Evolutionary conservation across 2,113 vertebrate genomes (phyloP).

Genomic region (Tapirus terrestris): DNA sequence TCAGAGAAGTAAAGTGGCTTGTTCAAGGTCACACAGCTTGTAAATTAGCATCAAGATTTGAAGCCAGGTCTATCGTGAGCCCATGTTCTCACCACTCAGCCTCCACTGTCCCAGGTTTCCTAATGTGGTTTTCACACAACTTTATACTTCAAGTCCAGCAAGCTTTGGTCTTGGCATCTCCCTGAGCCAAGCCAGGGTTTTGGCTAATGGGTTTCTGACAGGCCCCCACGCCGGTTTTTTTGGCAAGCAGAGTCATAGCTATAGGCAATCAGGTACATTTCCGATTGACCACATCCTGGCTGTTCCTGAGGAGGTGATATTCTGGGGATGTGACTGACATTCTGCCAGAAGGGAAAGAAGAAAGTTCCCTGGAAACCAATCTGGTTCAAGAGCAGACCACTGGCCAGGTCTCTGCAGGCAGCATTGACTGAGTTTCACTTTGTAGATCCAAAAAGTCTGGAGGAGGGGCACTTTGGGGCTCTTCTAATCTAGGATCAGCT

Average conservation of each 20-base stretch:
- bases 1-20: not conserved
- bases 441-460: not conserved
- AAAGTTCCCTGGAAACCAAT: slow-evolving; percentile 45
- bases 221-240: not conserved
- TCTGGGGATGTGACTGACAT: slow-evolving; percentile 34
- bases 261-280: not conserved
- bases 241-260: not conserved
- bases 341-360: slow-evolving; percentile 36
- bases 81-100: not conserved
- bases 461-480: not conserved
- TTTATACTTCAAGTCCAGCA: slow-evolving; percentile 24
- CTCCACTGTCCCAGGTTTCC: not conserved
- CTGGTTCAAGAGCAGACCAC: slow-evolving; percentile 33
- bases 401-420: not conserved
- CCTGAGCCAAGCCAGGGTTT: slow-evolving; percentile 5
- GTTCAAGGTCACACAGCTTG: not conserved
- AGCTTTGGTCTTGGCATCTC: not conserved
- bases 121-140: not conserved
- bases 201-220: not conserved
- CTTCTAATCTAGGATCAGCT: slow-evolving; percentile 20
- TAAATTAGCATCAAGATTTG: not conserved
- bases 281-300: not conserved
- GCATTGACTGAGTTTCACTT: not conserved
- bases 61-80: not conserved
- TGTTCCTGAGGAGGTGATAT: slow-evolving; percentile 37